Base-by-base conservation (phyloP, 2,797 vertebrate species). In the Microctenopoma lineatum region DNA sequence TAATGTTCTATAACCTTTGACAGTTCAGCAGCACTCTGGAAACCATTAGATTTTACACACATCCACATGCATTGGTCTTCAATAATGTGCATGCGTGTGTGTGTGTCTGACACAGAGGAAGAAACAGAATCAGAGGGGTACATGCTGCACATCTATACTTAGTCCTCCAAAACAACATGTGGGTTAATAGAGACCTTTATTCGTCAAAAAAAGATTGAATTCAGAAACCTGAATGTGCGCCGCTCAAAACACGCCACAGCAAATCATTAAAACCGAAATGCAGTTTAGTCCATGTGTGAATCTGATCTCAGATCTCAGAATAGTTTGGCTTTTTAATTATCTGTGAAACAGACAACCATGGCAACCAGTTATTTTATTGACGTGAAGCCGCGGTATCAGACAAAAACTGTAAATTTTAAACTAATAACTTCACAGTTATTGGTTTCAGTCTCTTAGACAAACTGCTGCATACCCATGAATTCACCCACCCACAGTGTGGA, bases 11-110 rank as follows among this genome's bases (percentile, higher is more conserved):
- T 73, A 68, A 29, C 50, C 39, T 64, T 46, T 77, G 62, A 82
- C 74, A 76, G 66, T 63, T 55, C 58, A 34, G n/a, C 45, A 79
- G 53, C 56, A 59, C 78, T 79, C 36, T 72, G 75, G 39, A 80
- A 79, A 59, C 68, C 72, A 83, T 79, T 75, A 66, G 48, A 65
- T 69, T 75, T 68, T 36, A 61, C 44, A 58, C 58, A 60, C 45
- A 36, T 56, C 16, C 2, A n/a, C 29, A 21, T 70, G 41, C 16
- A 42, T 34, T 42, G 34, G 11, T 62, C 9, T 27, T 63, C 26
- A 61, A 29, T 56, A 27, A 52, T 52, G 59, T 61, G 32, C 26
- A 10, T 25, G 38, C 16, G 36, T 75, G 27, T 29, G 32, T 34
- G 32, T 34, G 32, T 34, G 18, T 63, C n/a, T 34, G 55, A 65